These are phyloP conservation scores for Pseudomyrmex cubaensis DNA, from an alignment of 1,140 invertebrate genomes.

Conservation along the genomic window DNA sequence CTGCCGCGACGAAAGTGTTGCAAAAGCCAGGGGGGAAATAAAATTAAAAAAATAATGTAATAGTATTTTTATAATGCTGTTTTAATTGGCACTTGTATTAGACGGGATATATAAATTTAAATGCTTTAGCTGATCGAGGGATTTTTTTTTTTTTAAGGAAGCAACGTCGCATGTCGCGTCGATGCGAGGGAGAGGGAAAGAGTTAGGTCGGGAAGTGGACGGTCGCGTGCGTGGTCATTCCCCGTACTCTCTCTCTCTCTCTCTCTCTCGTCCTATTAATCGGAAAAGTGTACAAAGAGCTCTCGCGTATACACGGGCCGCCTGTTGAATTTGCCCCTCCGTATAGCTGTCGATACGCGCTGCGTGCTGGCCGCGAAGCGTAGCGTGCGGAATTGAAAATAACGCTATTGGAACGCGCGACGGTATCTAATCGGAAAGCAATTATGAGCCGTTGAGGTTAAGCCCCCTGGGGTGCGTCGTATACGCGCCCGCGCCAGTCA, in stretches of 20 bases:
- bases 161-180: slow-evolving; percentile 12
- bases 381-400: slow-evolving; percentile 56
- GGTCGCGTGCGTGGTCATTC: slow-evolving; percentile 39
- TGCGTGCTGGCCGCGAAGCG: slow-evolving; percentile 29
- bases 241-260: slow-evolving; percentile 9
- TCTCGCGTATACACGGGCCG: slow-evolving; percentile 59
- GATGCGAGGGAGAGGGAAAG: neutral
- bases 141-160: slow-evolving; percentile 1
- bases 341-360: slow-evolving; percentile 67
- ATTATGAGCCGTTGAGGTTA: slow-evolving; percentile 62
- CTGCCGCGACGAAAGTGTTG: no score
- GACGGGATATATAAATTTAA: no score
- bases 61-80: no score
- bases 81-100: no score
- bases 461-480: slow-evolving; percentile 6
- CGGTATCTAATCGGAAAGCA: slow-evolving; percentile 71
- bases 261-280: slow-evolving; percentile 66
- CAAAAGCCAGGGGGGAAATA: no score
- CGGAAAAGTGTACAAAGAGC: slow-evolving; percentile 71
- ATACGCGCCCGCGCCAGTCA: slow-evolving; percentile 1
- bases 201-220: slow-evolving; percentile 1
- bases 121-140: no score
- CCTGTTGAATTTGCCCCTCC: slow-evolving; percentile 78
- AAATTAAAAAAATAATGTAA: no score
- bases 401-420: slow-evolving; percentile 53